Conservation (phyloP, 2,888 invertebrate species). For the Axea sp. region DNA sequence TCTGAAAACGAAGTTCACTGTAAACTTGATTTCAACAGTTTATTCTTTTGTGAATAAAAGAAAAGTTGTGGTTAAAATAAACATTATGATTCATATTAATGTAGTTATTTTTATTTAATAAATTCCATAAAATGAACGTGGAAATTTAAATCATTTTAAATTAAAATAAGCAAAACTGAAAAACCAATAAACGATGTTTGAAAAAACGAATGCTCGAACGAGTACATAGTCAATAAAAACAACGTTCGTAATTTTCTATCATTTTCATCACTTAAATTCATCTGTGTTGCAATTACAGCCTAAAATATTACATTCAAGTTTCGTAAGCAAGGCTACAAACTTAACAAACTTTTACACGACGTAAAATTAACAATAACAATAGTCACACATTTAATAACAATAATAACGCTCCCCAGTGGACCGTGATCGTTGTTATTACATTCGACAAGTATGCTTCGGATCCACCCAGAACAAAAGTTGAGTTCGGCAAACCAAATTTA, state of each 20-base stretch:
- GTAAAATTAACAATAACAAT: slow-evolving; percentile 64
- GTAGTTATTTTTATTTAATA: neutral
- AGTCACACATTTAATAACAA: slow-evolving; percentile 66
- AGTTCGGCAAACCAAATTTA: too few species aligned
- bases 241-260: slow-evolving; percentile 59
- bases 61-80: slow-evolving; percentile 14
- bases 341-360: slow-evolving; percentile 79
- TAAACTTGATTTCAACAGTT: slow-evolving; percentile 4
- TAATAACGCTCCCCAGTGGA: slow-evolving; percentile 6
- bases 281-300: slow-evolving; percentile 76
- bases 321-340: slow-evolving; percentile 79
- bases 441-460: slow-evolving; percentile 52
- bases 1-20: slow-evolving; percentile 19
- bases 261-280: slow-evolving; percentile 75
- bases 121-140: too few species aligned
- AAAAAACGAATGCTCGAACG: too few species aligned
- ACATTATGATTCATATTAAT: slow-evolving; percentile 17
- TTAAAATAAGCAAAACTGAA: too few species aligned
- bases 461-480: slow-evolving; percentile 29
- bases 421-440: slow-evolving; percentile 34
- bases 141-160: too few species aligned
- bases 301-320: slow-evolving; percentile 77
- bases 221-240: slow-evolving; percentile 29
- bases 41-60: slow-evolving; percentile 26
- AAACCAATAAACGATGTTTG: too few species aligned